These are phyloP conservation scores for Adoxophyes honmai DNA, from an alignment of 1,140 invertebrate genomes.

Conservation along the genomic window DNA sequence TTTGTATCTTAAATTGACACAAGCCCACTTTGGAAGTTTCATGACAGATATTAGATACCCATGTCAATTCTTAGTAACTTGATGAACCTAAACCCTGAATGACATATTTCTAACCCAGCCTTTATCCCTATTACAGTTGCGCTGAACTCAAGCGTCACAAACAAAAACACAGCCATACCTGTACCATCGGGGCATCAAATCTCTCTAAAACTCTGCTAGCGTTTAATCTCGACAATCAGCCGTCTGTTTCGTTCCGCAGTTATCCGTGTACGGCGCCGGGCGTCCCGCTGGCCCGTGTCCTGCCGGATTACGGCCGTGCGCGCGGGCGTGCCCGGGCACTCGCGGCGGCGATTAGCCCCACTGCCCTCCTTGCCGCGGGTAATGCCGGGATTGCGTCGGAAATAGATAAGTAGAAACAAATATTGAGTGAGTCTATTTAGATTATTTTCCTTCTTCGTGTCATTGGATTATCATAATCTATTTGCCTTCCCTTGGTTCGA, in stretches of 20 bases:
- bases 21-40: no score
- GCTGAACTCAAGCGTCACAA: no score
- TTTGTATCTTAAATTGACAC: no score
- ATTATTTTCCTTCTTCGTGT: conserved; percentile 14
- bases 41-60: no score
- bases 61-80: no score
- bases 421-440: conserved; percentile 29
- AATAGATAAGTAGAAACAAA: conserved; percentile 60
- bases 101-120: no score
- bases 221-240: conserved; percentile 70
- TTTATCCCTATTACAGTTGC: no score
- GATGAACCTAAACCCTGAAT: no score
- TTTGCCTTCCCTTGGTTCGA: background rate
- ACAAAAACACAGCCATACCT: background rate
- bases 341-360: conserved; percentile 57
- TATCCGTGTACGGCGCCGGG: conserved; percentile 34
- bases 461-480: conserved; percentile 12
- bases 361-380: conserved; percentile 55
- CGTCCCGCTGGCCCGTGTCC: conserved; percentile 26
- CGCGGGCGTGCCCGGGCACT: conserved; percentile 52
- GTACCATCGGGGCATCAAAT: conserved; percentile 31
- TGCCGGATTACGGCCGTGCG: conserved; percentile 56
- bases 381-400: conserved; percentile 40
- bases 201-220: conserved; percentile 44
- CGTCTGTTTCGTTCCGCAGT: conserved; percentile 62